Base-by-base conservation (phyloP, 2,797 vertebrate genomes). In the Pagetopsis macropterus region DNA sequence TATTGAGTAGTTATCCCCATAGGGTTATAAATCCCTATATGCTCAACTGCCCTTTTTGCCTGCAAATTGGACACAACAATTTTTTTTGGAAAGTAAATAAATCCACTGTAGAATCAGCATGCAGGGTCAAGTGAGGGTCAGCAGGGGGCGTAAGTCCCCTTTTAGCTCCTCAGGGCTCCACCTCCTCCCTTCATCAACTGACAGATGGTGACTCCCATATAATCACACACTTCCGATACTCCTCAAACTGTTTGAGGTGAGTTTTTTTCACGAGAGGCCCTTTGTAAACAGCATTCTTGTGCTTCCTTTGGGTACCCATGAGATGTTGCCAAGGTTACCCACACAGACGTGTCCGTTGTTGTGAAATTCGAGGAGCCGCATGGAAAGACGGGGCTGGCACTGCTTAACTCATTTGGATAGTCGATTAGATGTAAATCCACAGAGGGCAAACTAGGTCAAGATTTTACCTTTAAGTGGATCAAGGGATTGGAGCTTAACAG, bases 401-500 rank as follows among this genome's bases (percentile, higher is more conserved):
- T 74, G 74, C 76, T 83, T 59, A 78, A 59, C 75, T 84, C 59
- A 81, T 89, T 88, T 90, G 79, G 72, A 68, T 79, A 82, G 77
- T 76, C 17, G 58, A 90, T 87, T 65, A 91, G 79, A 87, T 84
- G 85, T 71, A 91, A 90, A 91, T 90, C 87, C 84, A 71, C 70
- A 67, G 84, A 82, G 79, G 82, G 74, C 72, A 84, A 91, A 86
- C 83, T 82, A 84, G 93, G 91, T 91, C 89, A 89, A 90, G 83
- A 87, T 88, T 87, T 92, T 84, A 89, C 76, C 87, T 89, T 89
- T 90, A 92, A 93, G 88, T 84, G 80, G 88, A 91, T 92, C 76
- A 92, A 85, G 81, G 87, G 85, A 84, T 88, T 87, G 82, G 68
- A 84, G 87, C 87, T 89, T 88, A 90, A 78, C 70, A 64, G 78